A percentile compares a stretch with the other conserved stretches of the same genome.
phyloP scores from a whole-genome alignment of 2,113 vertebrate species.

The Lophotis ruficrista region DNA sequence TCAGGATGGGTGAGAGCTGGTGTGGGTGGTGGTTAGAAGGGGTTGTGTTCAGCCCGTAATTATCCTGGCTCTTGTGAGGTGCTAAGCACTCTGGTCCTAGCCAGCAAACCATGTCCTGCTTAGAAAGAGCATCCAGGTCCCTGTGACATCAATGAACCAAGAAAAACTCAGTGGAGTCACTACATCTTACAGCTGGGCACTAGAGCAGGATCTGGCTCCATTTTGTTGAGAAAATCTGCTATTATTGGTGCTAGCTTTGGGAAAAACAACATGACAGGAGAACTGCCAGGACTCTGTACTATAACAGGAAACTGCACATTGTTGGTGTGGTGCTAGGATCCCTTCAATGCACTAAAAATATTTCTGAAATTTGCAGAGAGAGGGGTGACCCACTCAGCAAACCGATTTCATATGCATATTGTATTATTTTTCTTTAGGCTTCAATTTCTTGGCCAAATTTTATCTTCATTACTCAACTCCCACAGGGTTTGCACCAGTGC shows the following conservation, averaged over 20 bases:
- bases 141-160: background rate
- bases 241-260: background rate
- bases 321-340: background rate
- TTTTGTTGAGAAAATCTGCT: background rate
- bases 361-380: background rate
- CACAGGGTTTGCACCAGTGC: background rate
- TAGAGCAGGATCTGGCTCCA: background rate
- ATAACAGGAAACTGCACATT: background rate
- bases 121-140: background rate
- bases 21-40: background rate
- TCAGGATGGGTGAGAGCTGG: background rate
- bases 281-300: background rate
- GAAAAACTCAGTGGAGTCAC: background rate
- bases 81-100: background rate
- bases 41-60: background rate
- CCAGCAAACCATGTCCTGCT: background rate
- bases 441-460: background rate
- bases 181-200: background rate
- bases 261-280: background rate
- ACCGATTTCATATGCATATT: background rate
- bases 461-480: slow-evolving; percentile 9
- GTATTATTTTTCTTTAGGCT: background rate
- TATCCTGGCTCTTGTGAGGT: background rate
- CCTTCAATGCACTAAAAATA: background rate
- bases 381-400: background rate